Percentiles rank a stretch among this genome's conserved stretches.
Conservation (phyloP, 2,888 invertebrate species). For the Tillus elongatus region DNA sequence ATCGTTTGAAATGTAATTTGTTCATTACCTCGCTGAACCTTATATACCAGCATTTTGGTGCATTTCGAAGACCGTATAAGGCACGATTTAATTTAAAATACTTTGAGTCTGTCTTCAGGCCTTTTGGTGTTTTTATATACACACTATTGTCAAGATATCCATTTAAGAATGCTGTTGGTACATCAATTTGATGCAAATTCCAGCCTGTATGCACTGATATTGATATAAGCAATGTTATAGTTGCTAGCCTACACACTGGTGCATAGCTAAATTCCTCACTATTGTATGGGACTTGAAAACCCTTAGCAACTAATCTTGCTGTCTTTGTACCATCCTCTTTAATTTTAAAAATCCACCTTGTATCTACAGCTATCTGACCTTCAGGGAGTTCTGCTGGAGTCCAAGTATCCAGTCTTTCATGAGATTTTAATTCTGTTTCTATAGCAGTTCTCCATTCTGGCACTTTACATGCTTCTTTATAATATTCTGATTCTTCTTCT, state of each 20-base stretch:
- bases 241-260: slow-evolving; percentile 13
- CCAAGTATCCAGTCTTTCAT: slow-evolving; percentile 18
- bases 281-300: slow-evolving; percentile 18
- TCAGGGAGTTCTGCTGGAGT: slow-evolving; percentile 14
- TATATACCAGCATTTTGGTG: slow-evolving; percentile 18
- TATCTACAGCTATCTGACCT: slow-evolving; percentile 17
- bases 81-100: slow-evolving; percentile 20
- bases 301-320: slow-evolving; percentile 23
- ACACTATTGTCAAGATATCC: slow-evolving; percentile 15
- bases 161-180: slow-evolving; percentile 19
- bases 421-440: slow-evolving; percentile 19
- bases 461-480: no score
- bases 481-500: no score
- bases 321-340: slow-evolving; percentile 21
- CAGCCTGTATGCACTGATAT: slow-evolving; percentile 12
- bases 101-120: slow-evolving; percentile 11
- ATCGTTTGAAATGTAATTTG: slow-evolving; percentile 16
- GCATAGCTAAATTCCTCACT: slow-evolving; percentile 9
- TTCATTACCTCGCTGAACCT: slow-evolving; percentile 15
- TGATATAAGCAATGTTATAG: slow-evolving; percentile 12
- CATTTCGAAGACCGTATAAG: slow-evolving; percentile 19
- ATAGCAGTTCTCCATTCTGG: no score
- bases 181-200: slow-evolving; percentile 16
- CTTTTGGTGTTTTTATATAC: slow-evolving; percentile 18
- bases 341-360: no score